phyloP scores from a whole-genome alignment of 2,113 vertebrate genomes.

The Hystrix brachyura region DNA sequence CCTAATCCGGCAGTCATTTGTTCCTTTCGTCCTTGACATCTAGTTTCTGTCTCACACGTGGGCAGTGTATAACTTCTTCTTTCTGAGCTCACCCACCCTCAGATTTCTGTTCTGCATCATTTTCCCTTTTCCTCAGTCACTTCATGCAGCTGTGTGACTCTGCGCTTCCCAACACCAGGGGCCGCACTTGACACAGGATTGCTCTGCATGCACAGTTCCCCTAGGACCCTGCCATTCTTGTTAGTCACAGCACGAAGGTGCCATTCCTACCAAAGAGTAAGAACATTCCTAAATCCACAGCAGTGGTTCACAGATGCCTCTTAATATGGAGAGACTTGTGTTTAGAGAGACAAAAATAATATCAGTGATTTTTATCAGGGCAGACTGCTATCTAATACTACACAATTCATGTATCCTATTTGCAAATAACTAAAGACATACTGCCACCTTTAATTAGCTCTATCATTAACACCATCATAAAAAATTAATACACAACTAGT shows the following conservation, averaged over 20 bases:
- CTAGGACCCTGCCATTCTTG: fast-evolving
- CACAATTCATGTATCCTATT: fast-evolving
- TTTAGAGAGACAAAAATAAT: background rate
- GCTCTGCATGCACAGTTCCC: fast-evolving
- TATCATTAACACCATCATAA: background rate
- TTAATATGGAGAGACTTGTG: fast-evolving
- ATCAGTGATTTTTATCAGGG: background rate
- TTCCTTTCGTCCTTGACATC: fast-evolving
- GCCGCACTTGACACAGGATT: background rate
- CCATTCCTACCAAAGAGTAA: fast-evolving
- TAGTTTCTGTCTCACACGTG: fast-evolving
- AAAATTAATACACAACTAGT: background rate
- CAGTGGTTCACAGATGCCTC: fast-evolving
- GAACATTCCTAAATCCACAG: fast-evolving
- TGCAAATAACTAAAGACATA: background rate
- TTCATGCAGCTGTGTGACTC: fast-evolving
- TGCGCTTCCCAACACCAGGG: background rate
- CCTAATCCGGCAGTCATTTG: fast-evolving
- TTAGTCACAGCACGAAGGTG: fast-evolving
- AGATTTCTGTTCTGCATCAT: fast-evolving
- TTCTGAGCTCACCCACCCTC: fast-evolving
- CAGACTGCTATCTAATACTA: background rate
- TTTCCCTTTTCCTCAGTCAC: fast-evolving
- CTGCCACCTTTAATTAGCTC: fast-evolving
- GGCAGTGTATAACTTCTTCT: fast-evolving